Percentiles rank a stretch among this genome's conserved stretches.
Evolutionary conservation across 2,797 vertebrate species (phyloP).

Genomic region (Typhlichthys eigenmanni): DNA sequence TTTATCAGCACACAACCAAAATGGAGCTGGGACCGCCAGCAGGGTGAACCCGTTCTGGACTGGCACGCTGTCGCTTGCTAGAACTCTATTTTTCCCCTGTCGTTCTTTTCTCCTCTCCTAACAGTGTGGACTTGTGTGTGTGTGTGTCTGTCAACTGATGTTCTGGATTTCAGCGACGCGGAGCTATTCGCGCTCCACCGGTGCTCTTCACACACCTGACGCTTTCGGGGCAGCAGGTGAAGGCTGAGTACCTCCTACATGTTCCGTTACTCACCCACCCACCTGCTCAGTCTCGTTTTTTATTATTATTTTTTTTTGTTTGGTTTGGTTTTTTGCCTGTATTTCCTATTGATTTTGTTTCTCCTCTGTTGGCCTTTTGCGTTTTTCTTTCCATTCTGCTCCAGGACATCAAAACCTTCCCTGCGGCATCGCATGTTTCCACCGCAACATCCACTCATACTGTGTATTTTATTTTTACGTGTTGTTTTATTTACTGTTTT

Average conservation of each 20-base stretch:
- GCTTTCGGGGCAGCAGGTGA: constrained; percentile 97
- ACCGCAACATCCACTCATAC: constrained; percentile 43
- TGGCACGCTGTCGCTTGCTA: constrained; percentile 29
- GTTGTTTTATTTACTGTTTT: neutral
- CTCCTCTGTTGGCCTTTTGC: constrained; percentile 38
- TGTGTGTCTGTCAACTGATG: constrained; percentile 70
- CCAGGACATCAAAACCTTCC: constrained; percentile 45
- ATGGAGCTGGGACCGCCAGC: too few relatives aligned
- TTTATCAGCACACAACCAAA: too few relatives aligned
- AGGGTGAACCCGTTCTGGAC: neutral
- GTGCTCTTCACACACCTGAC: constrained; percentile 94
- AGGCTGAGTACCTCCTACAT: constrained; percentile 84
- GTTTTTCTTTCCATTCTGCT: constrained; percentile 42
- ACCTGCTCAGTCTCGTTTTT: constrained; percentile 55
- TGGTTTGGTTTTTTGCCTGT: constrained; percentile 29
- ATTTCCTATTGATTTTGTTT: constrained; percentile 27
- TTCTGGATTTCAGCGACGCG: constrained; percentile 95
- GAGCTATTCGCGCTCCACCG: constrained; percentile 98
- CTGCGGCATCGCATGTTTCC: constrained; percentile 75
- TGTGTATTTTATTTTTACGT: constrained; percentile 17
- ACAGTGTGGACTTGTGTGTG: constrained; percentile 42
- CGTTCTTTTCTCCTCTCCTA: constrained; percentile 12
- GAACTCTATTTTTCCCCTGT: constrained; percentile 36
- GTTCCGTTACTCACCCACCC: constrained; percentile 74
- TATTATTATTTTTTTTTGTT: constrained; percentile 2